Conservation (phyloP, 2,888 invertebrate species). For the Macrophya alboannulata region DNA sequence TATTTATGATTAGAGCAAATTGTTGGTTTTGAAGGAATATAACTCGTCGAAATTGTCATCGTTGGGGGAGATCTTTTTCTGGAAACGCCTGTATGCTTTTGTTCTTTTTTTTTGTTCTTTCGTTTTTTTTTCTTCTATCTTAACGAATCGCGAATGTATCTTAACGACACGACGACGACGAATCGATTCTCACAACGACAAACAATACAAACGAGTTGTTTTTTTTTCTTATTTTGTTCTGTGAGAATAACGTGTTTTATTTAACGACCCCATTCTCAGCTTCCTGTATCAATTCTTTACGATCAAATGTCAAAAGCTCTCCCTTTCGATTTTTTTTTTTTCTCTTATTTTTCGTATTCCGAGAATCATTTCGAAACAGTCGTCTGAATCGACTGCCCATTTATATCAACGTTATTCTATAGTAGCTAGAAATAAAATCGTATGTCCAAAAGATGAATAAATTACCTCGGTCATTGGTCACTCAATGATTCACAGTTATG, state of each 20-base stretch:
- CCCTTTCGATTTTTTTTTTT: background rate
- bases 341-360: background rate
- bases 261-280: conserved; percentile 26
- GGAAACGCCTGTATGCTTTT: background rate
- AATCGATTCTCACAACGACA: conserved; percentile 22
- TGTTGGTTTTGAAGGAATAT: background rate
- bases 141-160: conserved; percentile 24
- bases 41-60: conserved; percentile 24
- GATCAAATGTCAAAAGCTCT: conserved; percentile 17
- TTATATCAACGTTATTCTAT: background rate
- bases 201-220: background rate
- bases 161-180: conserved; percentile 18
- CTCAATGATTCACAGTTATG: conserved; percentile 4
- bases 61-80: background rate
- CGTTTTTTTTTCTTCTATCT: background rate
- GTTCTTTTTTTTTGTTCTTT: too few species aligned
- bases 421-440: background rate
- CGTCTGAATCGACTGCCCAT: background rate
- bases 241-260: conserved; percentile 15
- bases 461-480: conserved; percentile 15
- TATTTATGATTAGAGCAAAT: background rate
- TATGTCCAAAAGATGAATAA: conserved; percentile 4
- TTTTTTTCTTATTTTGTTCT: background rate
- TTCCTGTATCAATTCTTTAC: conserved; percentile 32
- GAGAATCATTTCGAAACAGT: conserved; percentile 2